phyloP scores from a whole-genome alignment of 2,113 vertebrate species.

The Columba janthina region DNA sequence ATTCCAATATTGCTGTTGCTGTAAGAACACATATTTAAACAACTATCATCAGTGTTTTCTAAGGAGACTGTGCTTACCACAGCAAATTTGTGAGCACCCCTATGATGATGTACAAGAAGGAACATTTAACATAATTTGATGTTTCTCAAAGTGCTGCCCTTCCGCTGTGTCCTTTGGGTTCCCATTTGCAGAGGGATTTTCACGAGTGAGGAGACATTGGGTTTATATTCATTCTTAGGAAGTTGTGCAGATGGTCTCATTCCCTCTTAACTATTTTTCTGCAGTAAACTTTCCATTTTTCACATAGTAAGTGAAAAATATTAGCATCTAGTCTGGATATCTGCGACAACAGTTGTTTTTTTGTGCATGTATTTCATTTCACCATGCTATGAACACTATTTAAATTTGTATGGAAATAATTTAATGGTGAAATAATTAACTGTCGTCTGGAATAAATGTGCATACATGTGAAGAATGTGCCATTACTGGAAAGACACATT shows the following conservation, averaged over 20 bases:
- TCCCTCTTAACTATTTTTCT: neutral
- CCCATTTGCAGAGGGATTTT: neutral
- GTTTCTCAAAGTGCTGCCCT: neutral
- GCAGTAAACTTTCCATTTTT: neutral
- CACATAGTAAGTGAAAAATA: neutral
- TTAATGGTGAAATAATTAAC: neutral
- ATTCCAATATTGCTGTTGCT: neutral
- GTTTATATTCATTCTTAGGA: neutral
- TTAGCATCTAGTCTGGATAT: neutral
- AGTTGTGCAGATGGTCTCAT: neutral
- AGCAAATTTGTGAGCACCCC: neutral
- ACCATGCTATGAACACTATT: neutral
- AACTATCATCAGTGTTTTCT: neutral
- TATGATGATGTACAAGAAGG: neutral
- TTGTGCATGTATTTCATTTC: neutral
- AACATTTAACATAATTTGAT: neutral
- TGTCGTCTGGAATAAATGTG: neutral
- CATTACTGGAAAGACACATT: neutral
- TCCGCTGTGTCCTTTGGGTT: neutral
- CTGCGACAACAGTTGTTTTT: neutral
- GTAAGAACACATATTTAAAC: neutral
- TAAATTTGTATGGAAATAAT: neutral
- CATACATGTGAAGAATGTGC: neutral
- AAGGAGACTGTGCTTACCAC: neutral
- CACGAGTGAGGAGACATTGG: neutral